Conservation (phyloP, 2,888 invertebrate species). For the Morpho helenor region DNA sequence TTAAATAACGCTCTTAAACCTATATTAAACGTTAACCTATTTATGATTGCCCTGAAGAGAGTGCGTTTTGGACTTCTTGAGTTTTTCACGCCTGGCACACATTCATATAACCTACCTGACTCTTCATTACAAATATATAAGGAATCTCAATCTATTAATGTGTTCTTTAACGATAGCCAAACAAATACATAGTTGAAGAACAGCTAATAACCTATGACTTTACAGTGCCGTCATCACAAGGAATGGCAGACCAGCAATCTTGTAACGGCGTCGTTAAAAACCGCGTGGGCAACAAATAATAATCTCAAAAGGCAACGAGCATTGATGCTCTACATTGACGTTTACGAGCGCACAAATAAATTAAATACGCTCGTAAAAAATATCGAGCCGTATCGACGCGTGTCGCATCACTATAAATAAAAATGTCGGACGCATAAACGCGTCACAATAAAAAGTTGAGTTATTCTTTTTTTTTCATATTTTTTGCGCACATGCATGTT, state of each 20-base stretch:
- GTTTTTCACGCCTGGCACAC: too few species aligned
- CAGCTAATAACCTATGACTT: conserved; percentile 13
- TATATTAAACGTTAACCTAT: too few species aligned
- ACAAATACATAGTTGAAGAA: neutral
- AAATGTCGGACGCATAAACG: conserved; percentile 52
- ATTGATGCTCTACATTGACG: conserved; percentile 54
- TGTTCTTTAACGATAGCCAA: neutral
- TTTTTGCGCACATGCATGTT: conserved; percentile 13
- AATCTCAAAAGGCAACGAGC: conserved; percentile 51
- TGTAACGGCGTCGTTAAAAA: conserved; percentile 65
- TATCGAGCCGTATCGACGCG: conserved; percentile 62
- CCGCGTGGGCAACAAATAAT: conserved; percentile 61
- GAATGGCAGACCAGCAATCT: conserved; percentile 40
- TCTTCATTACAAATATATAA: too few species aligned
- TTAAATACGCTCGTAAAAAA: conserved; percentile 69
- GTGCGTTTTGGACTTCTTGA: too few species aligned
- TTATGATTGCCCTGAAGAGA: too few species aligned
- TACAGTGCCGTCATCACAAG: conserved; percentile 12
- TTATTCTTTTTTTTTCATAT: conserved; percentile 45
- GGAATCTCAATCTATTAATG: too few species aligned
- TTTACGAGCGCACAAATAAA: conserved; percentile 73
- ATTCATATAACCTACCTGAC: too few species aligned
- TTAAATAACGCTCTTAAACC: too few species aligned
- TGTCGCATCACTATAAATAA: conserved; percentile 62
- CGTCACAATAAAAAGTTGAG: conserved; percentile 57